Conservation (phyloP, 1,140 invertebrate species). For the Odontomachus brunneus region DNA sequence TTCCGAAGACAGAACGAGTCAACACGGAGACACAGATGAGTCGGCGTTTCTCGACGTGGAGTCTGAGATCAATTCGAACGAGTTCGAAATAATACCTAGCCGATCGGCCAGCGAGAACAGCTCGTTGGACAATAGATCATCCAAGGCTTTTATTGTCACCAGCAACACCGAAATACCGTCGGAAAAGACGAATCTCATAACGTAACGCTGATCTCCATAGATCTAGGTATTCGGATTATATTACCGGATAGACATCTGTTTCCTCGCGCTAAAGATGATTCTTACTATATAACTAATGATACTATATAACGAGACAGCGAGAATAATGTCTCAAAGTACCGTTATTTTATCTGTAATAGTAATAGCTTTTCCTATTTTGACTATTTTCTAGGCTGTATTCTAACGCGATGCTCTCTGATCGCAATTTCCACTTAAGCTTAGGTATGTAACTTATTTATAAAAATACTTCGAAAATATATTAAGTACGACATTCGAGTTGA, state of each 20-base stretch:
- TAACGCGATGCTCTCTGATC: constrained; percentile 13
- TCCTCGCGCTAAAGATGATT: background rate
- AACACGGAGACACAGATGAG: constrained; percentile 29
- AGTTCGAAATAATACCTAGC: constrained; percentile 78
- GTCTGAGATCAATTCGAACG: constrained; percentile 76
- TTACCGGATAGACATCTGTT: constrained; percentile 30
- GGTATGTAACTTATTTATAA: too few species aligned
- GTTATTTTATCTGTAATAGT: constrained; percentile 12
- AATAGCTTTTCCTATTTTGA: constrained; percentile 1
- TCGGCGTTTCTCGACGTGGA: constrained; percentile 64
- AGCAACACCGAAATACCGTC: constrained; percentile 74
- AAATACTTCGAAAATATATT: too few species aligned
- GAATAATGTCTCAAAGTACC: background rate
- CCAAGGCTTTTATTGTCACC: constrained; percentile 66
- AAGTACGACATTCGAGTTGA: too few species aligned
- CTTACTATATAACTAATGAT: background rate
- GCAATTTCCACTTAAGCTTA: background rate
- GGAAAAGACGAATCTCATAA: constrained; percentile 81
- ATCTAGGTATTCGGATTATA: constrained; percentile 25
- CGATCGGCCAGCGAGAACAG: constrained; percentile 73
- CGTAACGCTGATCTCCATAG: constrained; percentile 63
- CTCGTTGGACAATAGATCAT: constrained; percentile 77
- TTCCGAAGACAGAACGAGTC: constrained; percentile 24
- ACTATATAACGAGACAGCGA: background rate
- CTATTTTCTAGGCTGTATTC: constrained; percentile 28